Evolutionary conservation across 2,888 invertebrate species (phyloP).

Genomic region (Cantharis rustica): DNA sequence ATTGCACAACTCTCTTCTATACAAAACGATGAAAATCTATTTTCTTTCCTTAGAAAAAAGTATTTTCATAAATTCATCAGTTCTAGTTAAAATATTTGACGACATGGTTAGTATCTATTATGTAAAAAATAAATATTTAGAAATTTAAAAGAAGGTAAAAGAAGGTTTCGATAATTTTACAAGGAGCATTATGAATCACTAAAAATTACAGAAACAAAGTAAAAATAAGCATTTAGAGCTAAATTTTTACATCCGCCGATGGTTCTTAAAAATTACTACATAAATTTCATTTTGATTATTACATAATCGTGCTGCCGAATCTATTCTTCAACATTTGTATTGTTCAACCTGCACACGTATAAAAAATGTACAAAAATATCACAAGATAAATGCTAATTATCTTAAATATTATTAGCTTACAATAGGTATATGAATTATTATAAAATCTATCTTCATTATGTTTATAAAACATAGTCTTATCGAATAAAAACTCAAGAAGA

Average conservation of each 20-base stretch:
- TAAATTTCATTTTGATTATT: background rate
- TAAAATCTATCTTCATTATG: constrained; percentile 21
- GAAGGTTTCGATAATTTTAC: no score
- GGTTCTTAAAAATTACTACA: background rate
- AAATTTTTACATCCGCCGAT: background rate
- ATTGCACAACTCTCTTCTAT: no score
- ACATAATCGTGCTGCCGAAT: background rate
- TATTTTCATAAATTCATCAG: no score
- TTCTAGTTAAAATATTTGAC: no score
- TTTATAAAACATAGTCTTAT: constrained; percentile 21
- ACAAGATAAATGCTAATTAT: constrained; percentile 21
- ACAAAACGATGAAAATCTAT: no score
- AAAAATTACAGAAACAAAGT: background rate
- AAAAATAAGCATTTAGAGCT: background rate
- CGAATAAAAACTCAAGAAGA: background rate
- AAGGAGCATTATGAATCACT: no score
- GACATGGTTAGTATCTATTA: no score
- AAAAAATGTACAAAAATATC: constrained; percentile 28
- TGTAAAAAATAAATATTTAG: no score
- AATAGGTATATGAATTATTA: constrained; percentile 2
- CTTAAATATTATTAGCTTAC: constrained; percentile 22
- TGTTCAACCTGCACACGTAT: background rate
- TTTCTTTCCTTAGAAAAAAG: no score
- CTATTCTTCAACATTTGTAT: background rate
- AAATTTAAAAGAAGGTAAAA: no score